Conservation (phyloP, 2,888 invertebrate genomes). For the Arctia plantaginis region DNA sequence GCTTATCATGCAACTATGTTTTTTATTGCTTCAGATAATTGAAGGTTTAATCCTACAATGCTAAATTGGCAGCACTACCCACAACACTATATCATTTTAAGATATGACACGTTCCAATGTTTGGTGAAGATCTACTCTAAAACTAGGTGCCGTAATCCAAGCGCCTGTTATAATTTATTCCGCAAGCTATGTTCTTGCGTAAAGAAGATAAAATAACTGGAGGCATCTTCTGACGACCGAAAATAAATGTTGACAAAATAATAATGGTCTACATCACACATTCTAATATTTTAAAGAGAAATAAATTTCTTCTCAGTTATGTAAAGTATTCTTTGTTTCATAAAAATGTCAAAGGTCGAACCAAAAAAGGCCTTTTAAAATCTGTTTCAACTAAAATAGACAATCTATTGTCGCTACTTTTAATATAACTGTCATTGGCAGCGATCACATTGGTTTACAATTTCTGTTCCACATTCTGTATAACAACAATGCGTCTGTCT, state of each 20-base stretch:
- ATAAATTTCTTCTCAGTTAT: neutral
- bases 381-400: conserved; percentile 39
- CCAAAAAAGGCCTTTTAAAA: neutral
- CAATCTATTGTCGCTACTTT: conserved; percentile 54
- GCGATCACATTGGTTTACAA: conserved; percentile 56
- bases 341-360: no score
- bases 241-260: neutral
- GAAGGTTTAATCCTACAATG: no score
- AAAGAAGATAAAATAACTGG: neutral
- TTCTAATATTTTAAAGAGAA: neutral
- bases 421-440: conserved; percentile 56
- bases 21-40: no score
- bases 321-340: neutral
- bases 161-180: neutral
- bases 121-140: no score
- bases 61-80: no score
- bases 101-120: no score
- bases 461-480: conserved; percentile 64
- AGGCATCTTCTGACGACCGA: neutral
- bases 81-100: no score
- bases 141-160: no score
- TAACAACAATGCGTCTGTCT: conserved; percentile 65
- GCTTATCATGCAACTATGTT: no score
- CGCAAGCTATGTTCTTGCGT: neutral
- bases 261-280: neutral